Percentiles rank a stretch among this genome's conserved stretches.
These are phyloP conservation scores for Aphis craccivora DNA, from an alignment of 1,140 invertebrate genomes.

Conservation along the genomic window DNA sequence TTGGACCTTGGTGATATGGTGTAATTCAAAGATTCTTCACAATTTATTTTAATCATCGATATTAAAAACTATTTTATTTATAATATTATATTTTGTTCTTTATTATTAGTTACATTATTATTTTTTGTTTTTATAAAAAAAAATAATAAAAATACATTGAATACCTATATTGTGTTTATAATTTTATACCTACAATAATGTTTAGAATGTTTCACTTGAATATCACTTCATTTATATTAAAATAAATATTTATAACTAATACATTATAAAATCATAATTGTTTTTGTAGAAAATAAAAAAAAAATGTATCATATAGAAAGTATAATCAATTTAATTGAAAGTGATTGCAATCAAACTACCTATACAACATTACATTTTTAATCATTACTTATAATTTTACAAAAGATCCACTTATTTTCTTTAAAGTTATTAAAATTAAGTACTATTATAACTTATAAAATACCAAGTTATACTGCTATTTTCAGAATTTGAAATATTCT, in stretches of 20 bases:
- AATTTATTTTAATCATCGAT: not conserved
- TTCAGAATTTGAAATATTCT: no score
- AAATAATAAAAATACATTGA: not conserved
- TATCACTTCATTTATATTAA: not conserved
- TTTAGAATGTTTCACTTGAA: not conserved
- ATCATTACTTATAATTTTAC: no score
- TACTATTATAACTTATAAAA: no score
- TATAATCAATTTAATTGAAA: not conserved
- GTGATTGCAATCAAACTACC: not conserved
- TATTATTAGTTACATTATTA: not conserved
- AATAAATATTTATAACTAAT: not conserved
- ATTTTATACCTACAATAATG: not conserved
- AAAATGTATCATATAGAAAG: not conserved
- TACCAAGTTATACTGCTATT: no score
- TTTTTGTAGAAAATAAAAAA: not conserved
- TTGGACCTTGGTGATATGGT: constrained; percentile 12
- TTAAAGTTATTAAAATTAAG: no score
- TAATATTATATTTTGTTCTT: not conserved
- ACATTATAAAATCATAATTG: not conserved
- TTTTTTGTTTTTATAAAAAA: not conserved
- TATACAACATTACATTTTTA: no score
- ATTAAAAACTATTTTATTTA: not conserved
- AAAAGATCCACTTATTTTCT: no score
- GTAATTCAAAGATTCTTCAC: not conserved
- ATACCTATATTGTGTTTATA: not conserved